Conservation (phyloP, 2,888 invertebrate genomes). For the Octonoba sinensis region DNA sequence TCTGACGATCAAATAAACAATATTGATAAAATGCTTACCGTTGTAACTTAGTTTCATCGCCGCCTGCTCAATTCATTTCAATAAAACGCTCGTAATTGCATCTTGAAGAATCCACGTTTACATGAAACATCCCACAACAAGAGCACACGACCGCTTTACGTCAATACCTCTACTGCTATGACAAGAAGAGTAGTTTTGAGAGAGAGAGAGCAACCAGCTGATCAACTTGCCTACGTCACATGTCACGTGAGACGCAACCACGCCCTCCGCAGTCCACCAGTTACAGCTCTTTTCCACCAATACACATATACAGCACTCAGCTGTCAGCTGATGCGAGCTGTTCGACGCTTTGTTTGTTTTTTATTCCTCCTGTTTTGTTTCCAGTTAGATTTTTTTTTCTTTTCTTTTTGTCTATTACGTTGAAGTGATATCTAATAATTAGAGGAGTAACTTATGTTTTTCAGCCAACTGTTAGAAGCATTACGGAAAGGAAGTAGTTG, state of each 20-base stretch:
- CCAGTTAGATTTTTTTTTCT: no score
- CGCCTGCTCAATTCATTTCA: neutral
- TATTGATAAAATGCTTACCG: neutral
- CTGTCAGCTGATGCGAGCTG: neutral
- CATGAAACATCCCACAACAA: conserved; percentile 3
- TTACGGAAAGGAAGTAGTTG: no score
- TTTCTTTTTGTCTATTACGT: no score
- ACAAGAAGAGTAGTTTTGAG: conserved; percentile 17
- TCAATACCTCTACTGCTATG: conserved; percentile 24
- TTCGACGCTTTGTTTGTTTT: no score
- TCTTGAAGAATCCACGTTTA: neutral
- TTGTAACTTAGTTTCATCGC: neutral
- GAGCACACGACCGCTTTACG: neutral
- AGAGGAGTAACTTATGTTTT: no score
- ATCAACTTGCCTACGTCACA: conserved; percentile 43
- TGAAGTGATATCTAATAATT: no score
- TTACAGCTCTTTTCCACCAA: neutral
- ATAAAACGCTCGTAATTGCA: neutral
- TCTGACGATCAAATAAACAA: no score
- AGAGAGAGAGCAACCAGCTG: conserved; percentile 40
- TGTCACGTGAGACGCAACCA: conserved; percentile 28
- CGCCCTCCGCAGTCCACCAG: conserved; percentile 31
- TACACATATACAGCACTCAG: neutral
- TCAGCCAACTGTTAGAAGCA: no score
- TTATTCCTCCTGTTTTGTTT: no score